These are phyloP conservation scores for Neogobius melanostomus DNA, from an alignment of 2,113 vertebrate species.

Conservation along the genomic window DNA sequence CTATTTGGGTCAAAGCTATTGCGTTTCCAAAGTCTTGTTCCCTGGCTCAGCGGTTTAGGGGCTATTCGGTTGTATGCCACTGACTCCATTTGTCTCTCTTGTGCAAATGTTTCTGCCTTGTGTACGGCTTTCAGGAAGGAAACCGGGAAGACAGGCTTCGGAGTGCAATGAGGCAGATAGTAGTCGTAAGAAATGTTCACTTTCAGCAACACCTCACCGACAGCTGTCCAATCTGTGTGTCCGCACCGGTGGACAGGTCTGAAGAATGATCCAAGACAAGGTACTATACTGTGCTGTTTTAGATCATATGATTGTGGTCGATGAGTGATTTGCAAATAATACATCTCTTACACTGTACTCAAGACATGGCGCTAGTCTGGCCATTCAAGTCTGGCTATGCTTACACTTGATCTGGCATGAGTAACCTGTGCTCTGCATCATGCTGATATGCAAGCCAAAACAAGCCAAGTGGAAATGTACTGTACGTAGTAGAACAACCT, in stretches of 20 bases:
- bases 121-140: constrained; percentile 28
- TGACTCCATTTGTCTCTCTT: constrained; percentile 51
- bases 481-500: too few relatives aligned
- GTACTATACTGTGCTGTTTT: neutral
- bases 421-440: too few relatives aligned
- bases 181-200: neutral
- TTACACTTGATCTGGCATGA: too few relatives aligned
- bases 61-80: constrained; percentile 26
- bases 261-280: neutral
- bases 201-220: constrained; percentile 29
- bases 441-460: too few relatives aligned
- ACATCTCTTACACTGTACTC: neutral
- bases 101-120: constrained; percentile 43
- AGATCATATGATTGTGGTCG: neutral
- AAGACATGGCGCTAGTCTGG: too few relatives aligned
- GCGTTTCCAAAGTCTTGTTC: constrained; percentile 56
- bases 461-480: too few relatives aligned
- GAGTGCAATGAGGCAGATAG: constrained; percentile 30
- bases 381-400: too few relatives aligned
- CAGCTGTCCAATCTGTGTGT: constrained; percentile 7
- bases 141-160: constrained; percentile 35
- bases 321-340: neutral
- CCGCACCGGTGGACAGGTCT: neutral
- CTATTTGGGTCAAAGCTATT: constrained; percentile 72
- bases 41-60: constrained; percentile 52